Evolutionary conservation across 2,797 vertebrate species (phyloP), one percentile per base, ranked within the genome.

Genomic region (Octomys mimax): DNA sequence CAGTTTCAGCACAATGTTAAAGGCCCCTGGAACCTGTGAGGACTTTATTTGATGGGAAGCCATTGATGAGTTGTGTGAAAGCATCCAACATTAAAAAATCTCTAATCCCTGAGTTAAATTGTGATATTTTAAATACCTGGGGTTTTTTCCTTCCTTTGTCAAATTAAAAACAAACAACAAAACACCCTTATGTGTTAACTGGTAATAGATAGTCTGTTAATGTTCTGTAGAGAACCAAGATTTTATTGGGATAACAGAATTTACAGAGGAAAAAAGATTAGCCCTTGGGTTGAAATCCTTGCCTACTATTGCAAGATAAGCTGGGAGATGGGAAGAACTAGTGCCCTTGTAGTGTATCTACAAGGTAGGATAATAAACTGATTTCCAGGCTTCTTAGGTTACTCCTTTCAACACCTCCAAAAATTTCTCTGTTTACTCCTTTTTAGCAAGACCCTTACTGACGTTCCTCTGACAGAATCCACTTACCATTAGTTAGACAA

Each of bases 261-360:
- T 92, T 54, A 77, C 49, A 88, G 66, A 79, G 57, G 46, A 91
- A 88, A 89, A 19, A 42, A 82, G 81, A 24, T 89, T 59, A 95
- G 85, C 8, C 11, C 11, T 84, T 18, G 46, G 24, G 22, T 33
- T 92, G 70, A 86, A 92, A 78, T 82, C 7, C 19, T 96, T 4
- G 11, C 13, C 42, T 46, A 31, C 22, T 73, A 19, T 39, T 91
- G 22, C 33, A 81, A 91, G 16, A 33, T 61, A 21, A 78, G 14
- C 14, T 71, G 52, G n/a, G 18, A 46, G 22, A 31, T 26, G 33
- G 6, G 5, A 2, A 33, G 31, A 42, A 10, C n/a, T 22, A 42
- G 16, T 26, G 11, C 24, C 6, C 36, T 11, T 57, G 42, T 73
- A 82, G 52, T 39, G 39, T 46, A 87, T 84, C 66, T 91, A 68